Evolutionary conservation across 1,140 invertebrate species (phyloP), one percentile per base, ranked within the genome.

Genomic region (Anastrepha ludens): DNA sequence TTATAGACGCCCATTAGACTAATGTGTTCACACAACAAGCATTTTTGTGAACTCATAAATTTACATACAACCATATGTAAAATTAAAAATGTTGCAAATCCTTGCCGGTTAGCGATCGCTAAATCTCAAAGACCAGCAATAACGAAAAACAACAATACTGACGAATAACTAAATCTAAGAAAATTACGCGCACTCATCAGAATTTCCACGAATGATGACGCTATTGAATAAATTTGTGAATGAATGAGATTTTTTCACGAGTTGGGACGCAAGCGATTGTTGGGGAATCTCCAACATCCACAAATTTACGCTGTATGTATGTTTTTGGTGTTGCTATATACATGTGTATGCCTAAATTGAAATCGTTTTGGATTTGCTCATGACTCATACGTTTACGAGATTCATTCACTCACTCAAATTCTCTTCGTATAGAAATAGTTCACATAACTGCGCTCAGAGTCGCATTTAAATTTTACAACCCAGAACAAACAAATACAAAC

Each of bases 171-270:
- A 47, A 74, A 74, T 74, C 70, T 15, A 74, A 74, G 44, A 50
- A 74, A 50, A 74, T 41, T 29, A 81, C 65, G 59, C 59, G 86
- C 78, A 88, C 88, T 92, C 91, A 92, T 92, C 60, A 65, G 50
- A 88, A 86, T 89, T 91, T 91, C 91, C 88, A 87, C 89, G 91
- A 92, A 92, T 87, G 64, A 91, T 88, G 88, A 88, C 88, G 87
- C 87, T 60, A 70, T 86, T 60, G 20, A 86, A 47, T n/a, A 64
- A 86, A 88, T 88, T 88, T 88, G 91, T 91, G 91, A 92, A 91
- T 91, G 91, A 92, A 89, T 90, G 90, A 74, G 70, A 74, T 50
- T 74, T 74, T 47, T 74, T 47, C 44, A 47, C 70, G 47, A n/a
- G 15, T 74, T 74, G 29, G 47, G 20, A 74, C 70, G 70, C 70